These are phyloP conservation scores for Leucosticte australis DNA, from an alignment of 2,113 vertebrate species.

Conservation along the genomic window DNA sequence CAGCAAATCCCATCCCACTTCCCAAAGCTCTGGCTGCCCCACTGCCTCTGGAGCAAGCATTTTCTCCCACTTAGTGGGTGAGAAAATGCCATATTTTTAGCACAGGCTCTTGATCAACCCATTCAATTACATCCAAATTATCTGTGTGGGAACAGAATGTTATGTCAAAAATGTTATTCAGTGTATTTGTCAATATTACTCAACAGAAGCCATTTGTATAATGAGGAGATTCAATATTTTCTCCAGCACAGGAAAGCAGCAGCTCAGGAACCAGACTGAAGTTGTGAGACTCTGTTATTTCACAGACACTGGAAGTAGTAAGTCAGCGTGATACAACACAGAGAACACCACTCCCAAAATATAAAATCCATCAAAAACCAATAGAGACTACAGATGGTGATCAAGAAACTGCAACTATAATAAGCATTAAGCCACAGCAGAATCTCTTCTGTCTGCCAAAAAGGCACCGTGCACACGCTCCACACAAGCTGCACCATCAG, in stretches of 20 bases:
- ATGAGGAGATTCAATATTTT: slow-evolving; percentile 43
- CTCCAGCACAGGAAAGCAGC: neutral
- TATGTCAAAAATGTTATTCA: slow-evolving; percentile 67
- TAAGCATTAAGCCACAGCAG: neutral
- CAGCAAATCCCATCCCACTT: neutral
- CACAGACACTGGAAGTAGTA: neutral
- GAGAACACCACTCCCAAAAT: neutral
- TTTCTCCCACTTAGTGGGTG: slow-evolving; percentile 28
- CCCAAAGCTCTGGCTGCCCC: neutral
- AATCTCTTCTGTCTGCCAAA: neutral
- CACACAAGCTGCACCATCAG: slow-evolving; percentile 53
- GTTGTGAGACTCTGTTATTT: neutral
- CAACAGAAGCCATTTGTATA: slow-evolving; percentile 55
- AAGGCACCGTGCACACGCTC: neutral
- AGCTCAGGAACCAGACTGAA: slow-evolving; percentile 3
- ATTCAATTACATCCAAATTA: slow-evolving; percentile 68
- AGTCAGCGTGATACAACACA: neutral
- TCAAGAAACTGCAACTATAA: slow-evolving; percentile 20
- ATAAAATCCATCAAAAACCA: slow-evolving; percentile 6
- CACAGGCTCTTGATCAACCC: slow-evolving; percentile 52
- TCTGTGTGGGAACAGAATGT: slow-evolving; percentile 68
- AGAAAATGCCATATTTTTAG: slow-evolving; percentile 50
- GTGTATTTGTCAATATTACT: slow-evolving; percentile 61
- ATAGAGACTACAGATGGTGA: slow-evolving; percentile 19
- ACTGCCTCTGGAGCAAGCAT: neutral